Evolutionary conservation across 2,888 invertebrate genomes (phyloP).

Genomic region (Carterocephalus palaemon): DNA sequence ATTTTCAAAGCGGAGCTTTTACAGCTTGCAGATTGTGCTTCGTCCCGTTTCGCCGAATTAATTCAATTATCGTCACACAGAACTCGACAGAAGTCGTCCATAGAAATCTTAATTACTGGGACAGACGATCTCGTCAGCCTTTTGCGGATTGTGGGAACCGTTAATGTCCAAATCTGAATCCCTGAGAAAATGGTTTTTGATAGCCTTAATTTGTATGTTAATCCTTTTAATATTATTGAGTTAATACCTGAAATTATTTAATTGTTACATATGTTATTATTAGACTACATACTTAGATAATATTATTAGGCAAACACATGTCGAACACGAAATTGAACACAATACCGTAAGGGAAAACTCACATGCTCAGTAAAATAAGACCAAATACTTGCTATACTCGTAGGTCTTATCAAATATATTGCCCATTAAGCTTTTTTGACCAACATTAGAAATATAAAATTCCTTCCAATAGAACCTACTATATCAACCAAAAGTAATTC

Average conservation of each 20-base stretch:
- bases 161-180: slow-evolving; percentile 9
- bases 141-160: slow-evolving; percentile 8
- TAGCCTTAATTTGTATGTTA: background rate
- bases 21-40: slow-evolving; percentile 4
- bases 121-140: slow-evolving; percentile 13
- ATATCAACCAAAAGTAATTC: background rate
- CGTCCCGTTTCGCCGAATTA: slow-evolving; percentile 16
- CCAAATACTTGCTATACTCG: no score
- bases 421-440: no score
- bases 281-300: no score
- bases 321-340: no score
- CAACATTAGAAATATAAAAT: no score
- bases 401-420: no score
- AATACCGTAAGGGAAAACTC: no score
- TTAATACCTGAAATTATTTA: no score
- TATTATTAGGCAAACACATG: no score
- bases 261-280: no score
- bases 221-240: no score
- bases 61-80: slow-evolving; percentile 15
- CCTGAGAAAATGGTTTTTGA: slow-evolving; percentile 1
- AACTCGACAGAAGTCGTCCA: slow-evolving; percentile 7
- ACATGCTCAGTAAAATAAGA: no score
- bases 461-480: background rate
- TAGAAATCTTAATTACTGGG: slow-evolving; percentile 6
- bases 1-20: slow-evolving; percentile 4